These are phyloP conservation scores for Neolamprologus toae DNA, from an alignment of 2,113 vertebrate genomes.

Conservation along the genomic window DNA sequence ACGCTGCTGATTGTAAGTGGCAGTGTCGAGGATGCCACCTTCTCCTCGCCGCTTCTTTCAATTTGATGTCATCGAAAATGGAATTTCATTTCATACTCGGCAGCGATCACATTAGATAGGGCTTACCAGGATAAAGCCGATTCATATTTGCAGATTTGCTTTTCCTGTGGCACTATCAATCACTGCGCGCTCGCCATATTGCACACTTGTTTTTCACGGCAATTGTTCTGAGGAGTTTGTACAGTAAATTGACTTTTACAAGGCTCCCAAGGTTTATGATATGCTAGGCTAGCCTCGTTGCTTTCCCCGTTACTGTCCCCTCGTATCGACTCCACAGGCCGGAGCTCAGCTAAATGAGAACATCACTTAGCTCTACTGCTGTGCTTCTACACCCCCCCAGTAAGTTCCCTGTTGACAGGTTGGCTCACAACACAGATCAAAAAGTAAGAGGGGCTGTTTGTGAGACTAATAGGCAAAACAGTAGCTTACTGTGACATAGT, in stretches of 20 bases:
- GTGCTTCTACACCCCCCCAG: background rate
- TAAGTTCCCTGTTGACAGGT: slow-evolving; percentile 51
- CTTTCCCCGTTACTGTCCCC: slow-evolving; percentile 23
- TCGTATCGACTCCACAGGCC: slow-evolving; percentile 7
- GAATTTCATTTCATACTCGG: slow-evolving; percentile 55
- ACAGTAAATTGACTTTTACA: slow-evolving; percentile 56
- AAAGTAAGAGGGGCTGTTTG: slow-evolving; percentile 23
- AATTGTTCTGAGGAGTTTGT: slow-evolving; percentile 32
- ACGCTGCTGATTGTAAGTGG: slow-evolving; percentile 56
- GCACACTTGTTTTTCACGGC: slow-evolving; percentile 14
- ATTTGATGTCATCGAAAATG: slow-evolving; percentile 46
- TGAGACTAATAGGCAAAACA: slow-evolving; percentile 42
- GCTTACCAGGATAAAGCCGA: slow-evolving; percentile 44
- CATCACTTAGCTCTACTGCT: slow-evolving; percentile 49
- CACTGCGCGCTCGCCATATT: background rate
- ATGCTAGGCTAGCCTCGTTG: slow-evolving; percentile 14
- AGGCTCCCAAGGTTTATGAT: slow-evolving; percentile 44
- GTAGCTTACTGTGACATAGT: background rate
- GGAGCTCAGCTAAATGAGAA: slow-evolving; percentile 47
- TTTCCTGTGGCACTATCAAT: slow-evolving; percentile 49
- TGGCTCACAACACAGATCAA: slow-evolving; percentile 56
- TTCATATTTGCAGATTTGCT: slow-evolving; percentile 50
- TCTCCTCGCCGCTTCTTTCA: slow-evolving; percentile 44
- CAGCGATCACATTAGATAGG: slow-evolving; percentile 53
- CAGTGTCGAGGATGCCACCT: slow-evolving; percentile 47